A percentile compares a stretch with the other conserved stretches of the same genome.
Conservation (phyloP, 2,113 vertebrate species). For the Leucosticte australis region DNA sequence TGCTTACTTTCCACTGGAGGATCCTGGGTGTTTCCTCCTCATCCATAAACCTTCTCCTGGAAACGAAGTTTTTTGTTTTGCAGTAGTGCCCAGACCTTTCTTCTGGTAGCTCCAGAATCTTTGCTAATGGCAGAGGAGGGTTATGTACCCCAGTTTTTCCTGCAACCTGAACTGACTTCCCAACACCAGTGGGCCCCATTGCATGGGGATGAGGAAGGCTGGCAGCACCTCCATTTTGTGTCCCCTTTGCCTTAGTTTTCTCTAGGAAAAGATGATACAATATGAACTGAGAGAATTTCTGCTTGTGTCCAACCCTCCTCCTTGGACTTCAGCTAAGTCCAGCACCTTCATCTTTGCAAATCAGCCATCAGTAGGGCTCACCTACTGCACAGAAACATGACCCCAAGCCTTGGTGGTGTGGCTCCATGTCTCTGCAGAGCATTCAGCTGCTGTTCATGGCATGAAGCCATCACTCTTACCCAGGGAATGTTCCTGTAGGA, state of each 20-base stretch:
- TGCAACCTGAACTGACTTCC: rapidly evolving
- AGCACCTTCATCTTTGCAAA: not conserved
- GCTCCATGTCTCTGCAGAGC: not conserved
- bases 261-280: not conserved
- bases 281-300: not conserved
- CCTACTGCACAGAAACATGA: not conserved
- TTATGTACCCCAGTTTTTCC: not conserved
- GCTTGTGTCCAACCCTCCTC: rapidly evolving
- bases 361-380: not conserved
- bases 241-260: not conserved
- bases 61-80: not conserved
- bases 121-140: not conserved
- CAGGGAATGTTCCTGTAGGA: not conserved
- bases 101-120: not conserved
- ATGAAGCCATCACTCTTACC: not conserved
- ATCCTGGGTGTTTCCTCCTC: not conserved
- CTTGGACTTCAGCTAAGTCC: not conserved
- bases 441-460: not conserved
- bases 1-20: not conserved
- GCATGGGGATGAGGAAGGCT: not conserved
- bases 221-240: not conserved
- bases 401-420: not conserved
- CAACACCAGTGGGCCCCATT: not conserved
- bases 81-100: not conserved
- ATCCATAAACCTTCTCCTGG: not conserved